These are phyloP conservation scores for Nomada fucata DNA, from an alignment of 2,888 invertebrate genomes.

Conservation along the genomic window DNA sequence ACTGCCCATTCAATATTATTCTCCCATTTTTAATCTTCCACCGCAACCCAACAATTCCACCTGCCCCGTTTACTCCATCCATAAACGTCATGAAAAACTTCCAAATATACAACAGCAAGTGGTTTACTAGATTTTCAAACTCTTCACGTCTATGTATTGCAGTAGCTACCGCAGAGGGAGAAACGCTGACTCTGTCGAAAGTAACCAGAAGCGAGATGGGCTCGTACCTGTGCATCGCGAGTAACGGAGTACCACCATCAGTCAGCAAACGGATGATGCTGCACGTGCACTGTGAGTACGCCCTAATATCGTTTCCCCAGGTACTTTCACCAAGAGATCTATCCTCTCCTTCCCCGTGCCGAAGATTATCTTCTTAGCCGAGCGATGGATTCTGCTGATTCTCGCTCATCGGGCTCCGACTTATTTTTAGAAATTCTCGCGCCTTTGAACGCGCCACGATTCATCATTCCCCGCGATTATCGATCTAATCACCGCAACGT, in stretches of 20 bases:
- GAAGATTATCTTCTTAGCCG: conserved; percentile 54
- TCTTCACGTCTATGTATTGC: conserved; percentile 72
- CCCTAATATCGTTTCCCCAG: conserved; percentile 52
- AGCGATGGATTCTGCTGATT: conserved; percentile 48
- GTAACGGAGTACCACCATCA: conserved; percentile 94
- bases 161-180: conserved; percentile 91
- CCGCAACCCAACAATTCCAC: no score
- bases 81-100: no score
- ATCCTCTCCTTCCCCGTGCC: conserved; percentile 15
- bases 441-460: neutral
- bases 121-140: conserved; percentile 6
- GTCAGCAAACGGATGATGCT: conserved; percentile 96
- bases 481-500: neutral
- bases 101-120: neutral
- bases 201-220: conserved; percentile 96
- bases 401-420: conserved; percentile 13
- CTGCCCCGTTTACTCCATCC: no score
- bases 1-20: no score
- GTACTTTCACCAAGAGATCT: conserved; percentile 46
- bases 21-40: no score
- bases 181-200: conserved; percentile 92
- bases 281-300: conserved; percentile 93
- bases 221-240: conserved; percentile 94
- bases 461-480: conserved; percentile 3
- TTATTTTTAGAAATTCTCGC: conserved; percentile 31